Conservation (phyloP, 2,888 invertebrate genomes). For the Pheosia tremula region DNA sequence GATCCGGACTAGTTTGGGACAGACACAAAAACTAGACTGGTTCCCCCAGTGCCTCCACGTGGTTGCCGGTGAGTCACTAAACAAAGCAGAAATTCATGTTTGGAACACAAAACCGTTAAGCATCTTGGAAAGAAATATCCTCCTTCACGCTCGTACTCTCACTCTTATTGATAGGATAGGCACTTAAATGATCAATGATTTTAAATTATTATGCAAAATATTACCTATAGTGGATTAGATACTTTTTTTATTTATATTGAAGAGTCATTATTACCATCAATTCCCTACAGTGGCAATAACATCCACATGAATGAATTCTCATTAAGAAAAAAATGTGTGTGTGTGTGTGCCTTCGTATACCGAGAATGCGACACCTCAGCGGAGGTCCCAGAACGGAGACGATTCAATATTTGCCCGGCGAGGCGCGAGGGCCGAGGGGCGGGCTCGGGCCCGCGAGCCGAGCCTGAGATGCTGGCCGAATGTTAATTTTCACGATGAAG, state of each 20-base stretch:
- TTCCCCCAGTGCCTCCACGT: conserved; percentile 25
- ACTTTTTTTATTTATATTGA: not conserved
- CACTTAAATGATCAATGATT: not conserved
- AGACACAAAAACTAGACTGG: conserved; percentile 20
- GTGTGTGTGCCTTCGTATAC: conserved; percentile 47
- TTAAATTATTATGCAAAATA: not conserved
- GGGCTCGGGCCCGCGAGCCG: conserved; percentile 35
- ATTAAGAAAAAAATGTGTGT: conserved; percentile 55
- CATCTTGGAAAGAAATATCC: not conserved
- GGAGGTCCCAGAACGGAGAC: conserved; percentile 65
- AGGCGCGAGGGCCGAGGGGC: conserved; percentile 40
- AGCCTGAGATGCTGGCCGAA: conserved; percentile 68
- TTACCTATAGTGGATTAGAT: not conserved
- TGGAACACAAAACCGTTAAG: conserved; percentile 7
- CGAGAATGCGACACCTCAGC: conserved; percentile 65
- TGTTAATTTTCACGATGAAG: conserved; percentile 81
- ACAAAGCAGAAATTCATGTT: not conserved
- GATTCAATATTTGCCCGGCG: conserved; percentile 75
- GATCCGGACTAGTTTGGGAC: not conserved
- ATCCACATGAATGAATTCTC: conserved; percentile 50
- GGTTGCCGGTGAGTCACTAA: conserved; percentile 27
- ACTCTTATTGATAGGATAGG: not conserved
- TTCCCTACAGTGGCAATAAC: conserved; percentile 27
- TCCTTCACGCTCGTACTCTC: not conserved
- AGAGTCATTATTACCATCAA: not conserved